A percentile compares a stretch with the other conserved stretches of the same genome.
phyloP scores from a whole-genome alignment of 2,113 vertebrate species.

The Eulacestoma nigropectus region DNA sequence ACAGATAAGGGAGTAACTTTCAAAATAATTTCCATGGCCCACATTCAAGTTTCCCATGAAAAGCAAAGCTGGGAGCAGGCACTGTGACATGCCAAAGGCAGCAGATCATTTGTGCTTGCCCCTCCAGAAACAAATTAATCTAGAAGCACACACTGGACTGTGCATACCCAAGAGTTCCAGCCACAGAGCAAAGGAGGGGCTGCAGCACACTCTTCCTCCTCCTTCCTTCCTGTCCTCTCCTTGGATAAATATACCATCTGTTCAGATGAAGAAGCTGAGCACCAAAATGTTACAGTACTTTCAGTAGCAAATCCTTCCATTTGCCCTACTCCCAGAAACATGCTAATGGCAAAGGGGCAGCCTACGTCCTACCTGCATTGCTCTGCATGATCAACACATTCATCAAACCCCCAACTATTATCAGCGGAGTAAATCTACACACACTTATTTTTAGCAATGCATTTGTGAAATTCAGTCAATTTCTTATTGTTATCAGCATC shows the following conservation, averaged over 20 bases:
- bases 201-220: background rate
- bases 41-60: background rate
- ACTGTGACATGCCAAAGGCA: background rate
- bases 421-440: background rate
- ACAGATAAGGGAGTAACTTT: fast-evolving
- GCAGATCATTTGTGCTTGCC: background rate
- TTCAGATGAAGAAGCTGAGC: background rate
- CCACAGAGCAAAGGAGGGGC: background rate
- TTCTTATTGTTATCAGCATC: background rate
- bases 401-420: background rate
- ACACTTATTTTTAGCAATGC: background rate
- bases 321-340: background rate
- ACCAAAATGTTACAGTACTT: background rate
- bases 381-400: background rate
- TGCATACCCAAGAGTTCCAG: background rate
- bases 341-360: background rate
- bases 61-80: background rate
- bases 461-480: background rate
- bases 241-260: background rate
- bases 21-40: background rate
- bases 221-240: background rate
- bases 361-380: background rate
- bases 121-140: background rate
- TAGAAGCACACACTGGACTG: background rate
- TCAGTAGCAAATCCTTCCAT: background rate